Percentiles rank a stretch among this genome's conserved stretches.
Evolutionary conservation across 2,888 invertebrate species (phyloP).

Genomic region (Antheraea yamamai): DNA sequence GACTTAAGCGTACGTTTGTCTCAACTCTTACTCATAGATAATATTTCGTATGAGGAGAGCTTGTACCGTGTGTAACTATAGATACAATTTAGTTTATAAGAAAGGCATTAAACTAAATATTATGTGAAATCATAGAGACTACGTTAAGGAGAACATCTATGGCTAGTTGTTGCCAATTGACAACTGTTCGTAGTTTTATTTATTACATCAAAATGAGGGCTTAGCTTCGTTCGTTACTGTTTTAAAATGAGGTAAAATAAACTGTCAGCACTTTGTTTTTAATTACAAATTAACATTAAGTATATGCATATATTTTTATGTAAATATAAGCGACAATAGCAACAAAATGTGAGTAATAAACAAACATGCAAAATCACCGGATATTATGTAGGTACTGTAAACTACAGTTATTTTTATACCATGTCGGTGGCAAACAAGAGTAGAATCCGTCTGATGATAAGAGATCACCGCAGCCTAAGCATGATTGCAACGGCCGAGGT

Average conservation of each 20-base stretch:
- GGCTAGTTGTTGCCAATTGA: neutral
- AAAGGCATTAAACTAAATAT: neutral
- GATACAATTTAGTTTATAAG: neutral
- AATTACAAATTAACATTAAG: no score
- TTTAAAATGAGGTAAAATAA: neutral
- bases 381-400: no score
- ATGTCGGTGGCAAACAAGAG: no score
- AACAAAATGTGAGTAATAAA: no score
- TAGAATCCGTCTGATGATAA: no score
- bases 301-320: no score
- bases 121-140: neutral
- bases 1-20: neutral
- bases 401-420: no score
- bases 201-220: neutral
- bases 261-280: no score
- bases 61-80: neutral
- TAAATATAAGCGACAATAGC: no score
- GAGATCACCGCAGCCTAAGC: no score
- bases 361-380: no score
- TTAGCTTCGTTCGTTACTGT: neutral
- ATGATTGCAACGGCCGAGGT: no score
- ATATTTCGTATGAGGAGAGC: neutral
- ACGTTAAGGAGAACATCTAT: neutral
- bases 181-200: neutral
- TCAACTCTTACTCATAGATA: neutral